phyloP scores from a whole-genome alignment of 1,140 invertebrate genomes.

The Dendrolimus kikuchii region DNA sequence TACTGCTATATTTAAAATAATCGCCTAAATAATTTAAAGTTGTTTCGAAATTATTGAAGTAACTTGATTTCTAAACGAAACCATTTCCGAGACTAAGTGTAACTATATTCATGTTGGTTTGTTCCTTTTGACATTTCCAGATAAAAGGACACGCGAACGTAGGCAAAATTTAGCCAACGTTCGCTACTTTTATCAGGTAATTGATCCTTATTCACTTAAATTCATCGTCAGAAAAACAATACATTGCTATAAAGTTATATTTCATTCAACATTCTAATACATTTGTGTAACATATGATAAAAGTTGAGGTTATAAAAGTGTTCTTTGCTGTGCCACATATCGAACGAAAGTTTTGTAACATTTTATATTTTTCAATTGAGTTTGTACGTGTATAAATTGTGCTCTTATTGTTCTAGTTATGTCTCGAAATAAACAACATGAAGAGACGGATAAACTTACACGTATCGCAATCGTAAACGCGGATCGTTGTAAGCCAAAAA shows the following conservation, averaged over 20 bases:
- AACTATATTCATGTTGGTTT: slow-evolving; percentile 21
- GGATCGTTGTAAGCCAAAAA: slow-evolving; percentile 99
- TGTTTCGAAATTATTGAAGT: not conserved
- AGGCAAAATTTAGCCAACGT: slow-evolving; percentile 58
- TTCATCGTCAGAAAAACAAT: not conserved
- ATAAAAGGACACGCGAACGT: slow-evolving; percentile 66
- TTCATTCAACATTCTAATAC: not conserved
- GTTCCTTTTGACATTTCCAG: slow-evolving; percentile 61
- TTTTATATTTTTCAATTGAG: slow-evolving; percentile 14
- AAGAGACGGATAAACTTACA: slow-evolving; percentile 93
- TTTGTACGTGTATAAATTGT: slow-evolving; percentile 4
- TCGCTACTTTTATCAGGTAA: slow-evolving; percentile 62
- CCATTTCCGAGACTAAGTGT: slow-evolving; percentile 10
- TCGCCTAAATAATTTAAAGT: no score
- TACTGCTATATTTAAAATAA: no score
- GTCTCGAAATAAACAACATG: slow-evolving; percentile 82
- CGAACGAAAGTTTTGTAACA: slow-evolving; percentile 23
- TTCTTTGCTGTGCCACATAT: slow-evolving; percentile 50
- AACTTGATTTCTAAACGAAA: slow-evolving; percentile 13
- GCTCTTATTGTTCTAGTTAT: slow-evolving; percentile 66
- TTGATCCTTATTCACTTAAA: slow-evolving; percentile 15
- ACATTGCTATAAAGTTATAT: not conserved
- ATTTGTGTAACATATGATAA: slow-evolving; percentile 26
- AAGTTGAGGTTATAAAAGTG: slow-evolving; percentile 50
- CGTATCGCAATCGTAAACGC: slow-evolving; percentile 98